A percentile compares a stretch with the other conserved stretches of the same genome.
These are phyloP conservation scores for Archegozetes longisetosus DNA, from an alignment of 1,140 invertebrate genomes.

Conservation along the genomic window DNA sequence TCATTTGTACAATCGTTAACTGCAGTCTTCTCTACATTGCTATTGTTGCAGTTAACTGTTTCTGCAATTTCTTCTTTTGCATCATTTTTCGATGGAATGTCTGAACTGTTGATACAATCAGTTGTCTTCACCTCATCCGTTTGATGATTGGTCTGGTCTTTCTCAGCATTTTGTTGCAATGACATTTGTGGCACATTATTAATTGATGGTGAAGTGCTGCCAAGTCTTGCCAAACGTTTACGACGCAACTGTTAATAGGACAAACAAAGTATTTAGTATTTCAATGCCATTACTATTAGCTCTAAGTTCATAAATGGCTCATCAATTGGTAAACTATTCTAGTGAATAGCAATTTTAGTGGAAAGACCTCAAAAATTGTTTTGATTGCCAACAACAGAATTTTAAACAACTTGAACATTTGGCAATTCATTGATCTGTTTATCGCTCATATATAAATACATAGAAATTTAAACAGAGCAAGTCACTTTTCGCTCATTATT, in stretches of 20 bases:
- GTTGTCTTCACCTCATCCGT: not conserved
- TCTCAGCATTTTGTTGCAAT: constrained; percentile 7
- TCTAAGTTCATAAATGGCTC: not conserved
- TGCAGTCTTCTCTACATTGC: too few relatives aligned
- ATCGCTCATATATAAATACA: too few relatives aligned
- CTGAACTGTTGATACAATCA: not conserved
- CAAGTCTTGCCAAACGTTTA: constrained; percentile 45
- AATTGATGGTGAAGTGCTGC: constrained; percentile 19
- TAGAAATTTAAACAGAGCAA: too few relatives aligned
- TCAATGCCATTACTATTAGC: not conserved
- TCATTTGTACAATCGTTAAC: constrained; percentile 22
- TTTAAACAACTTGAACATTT: constrained; percentile 11
- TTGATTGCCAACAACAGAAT: not conserved
- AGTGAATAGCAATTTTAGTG: not conserved
- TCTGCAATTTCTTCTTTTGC: constrained; percentile 5
- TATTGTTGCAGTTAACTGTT: constrained; percentile 17
- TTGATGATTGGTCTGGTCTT: constrained; percentile 14
- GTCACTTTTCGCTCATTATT: too few relatives aligned
- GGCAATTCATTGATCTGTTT: constrained; percentile 6
- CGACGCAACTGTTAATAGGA: constrained; percentile 42
- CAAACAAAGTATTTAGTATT: constrained; percentile 7
- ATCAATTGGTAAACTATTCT: not conserved
- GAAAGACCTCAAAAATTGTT: not conserved
- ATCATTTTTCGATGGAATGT: not conserved
- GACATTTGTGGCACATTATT: constrained; percentile 7